phyloP scores from a whole-genome alignment of 2,888 invertebrate genomes.

The Neelides folsomi region DNA sequence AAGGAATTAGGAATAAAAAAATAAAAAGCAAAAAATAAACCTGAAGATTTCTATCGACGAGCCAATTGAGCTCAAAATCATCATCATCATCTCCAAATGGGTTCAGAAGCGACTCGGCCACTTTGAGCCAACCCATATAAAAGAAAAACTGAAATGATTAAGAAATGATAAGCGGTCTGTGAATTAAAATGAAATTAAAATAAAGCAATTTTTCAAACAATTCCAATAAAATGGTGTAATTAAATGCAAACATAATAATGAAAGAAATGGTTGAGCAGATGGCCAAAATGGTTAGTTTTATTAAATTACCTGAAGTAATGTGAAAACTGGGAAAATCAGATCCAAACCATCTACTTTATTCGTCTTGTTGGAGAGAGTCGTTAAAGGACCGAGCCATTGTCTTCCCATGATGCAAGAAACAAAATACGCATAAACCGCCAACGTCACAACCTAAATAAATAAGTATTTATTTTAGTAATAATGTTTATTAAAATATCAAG shows the following conservation, averaged over 20 bases:
- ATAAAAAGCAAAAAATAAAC: constrained; percentile 41
- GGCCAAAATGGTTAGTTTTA: neutral
- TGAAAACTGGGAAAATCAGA: constrained; percentile 79
- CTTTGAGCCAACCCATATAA: constrained; percentile 72
- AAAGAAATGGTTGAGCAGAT: neutral
- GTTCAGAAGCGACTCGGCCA: constrained; percentile 75
- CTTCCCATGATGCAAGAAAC: constrained; percentile 74
- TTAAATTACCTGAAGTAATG: constrained; percentile 60
- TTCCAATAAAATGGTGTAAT: neutral
- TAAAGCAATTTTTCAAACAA: neutral
- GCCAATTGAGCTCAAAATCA: constrained; percentile 81
- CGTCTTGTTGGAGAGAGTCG: constrained; percentile 11
- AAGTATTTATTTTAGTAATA: too few species aligned
- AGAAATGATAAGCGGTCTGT: too few species aligned
- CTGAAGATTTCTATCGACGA: constrained; percentile 77
- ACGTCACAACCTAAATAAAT: constrained; percentile 57
- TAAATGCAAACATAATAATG: neutral
- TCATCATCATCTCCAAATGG: constrained; percentile 86
- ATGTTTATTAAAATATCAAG: too few species aligned
- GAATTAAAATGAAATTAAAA: neutral
- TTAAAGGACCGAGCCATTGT: constrained; percentile 57
- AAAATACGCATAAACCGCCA: constrained; percentile 85
- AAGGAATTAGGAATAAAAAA: too few species aligned
- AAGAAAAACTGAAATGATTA: constrained; percentile 42
- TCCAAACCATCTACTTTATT: constrained; percentile 46